Conservation (phyloP, 2,888 invertebrate species). For the Galerucella calmariensis region DNA sequence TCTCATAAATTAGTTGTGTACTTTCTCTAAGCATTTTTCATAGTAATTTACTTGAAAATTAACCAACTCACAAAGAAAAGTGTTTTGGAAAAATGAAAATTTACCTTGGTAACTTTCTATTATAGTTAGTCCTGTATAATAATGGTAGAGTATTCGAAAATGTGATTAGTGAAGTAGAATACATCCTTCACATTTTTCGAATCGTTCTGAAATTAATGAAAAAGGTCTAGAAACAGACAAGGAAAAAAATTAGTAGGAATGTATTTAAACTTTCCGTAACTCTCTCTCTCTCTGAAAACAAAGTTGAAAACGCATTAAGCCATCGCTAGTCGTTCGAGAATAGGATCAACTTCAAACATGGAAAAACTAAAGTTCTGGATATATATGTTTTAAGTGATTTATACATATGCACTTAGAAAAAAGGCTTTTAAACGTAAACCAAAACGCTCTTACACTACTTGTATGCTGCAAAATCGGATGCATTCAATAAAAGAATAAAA, state of each 20-base stretch:
- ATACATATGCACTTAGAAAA: slow-evolving; percentile 6
- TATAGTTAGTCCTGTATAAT: too few species aligned
- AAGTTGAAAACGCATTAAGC: slow-evolving; percentile 11
- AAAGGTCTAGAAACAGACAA: not conserved
- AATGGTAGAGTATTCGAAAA: not conserved
- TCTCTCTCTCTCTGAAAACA: slow-evolving; percentile 5
- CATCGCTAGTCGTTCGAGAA: not conserved
- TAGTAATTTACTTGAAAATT: too few species aligned
- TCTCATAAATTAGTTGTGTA: not conserved
- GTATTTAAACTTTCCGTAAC: not conserved
- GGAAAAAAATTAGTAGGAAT: not conserved
- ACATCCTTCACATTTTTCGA: not conserved
- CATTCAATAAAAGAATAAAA: too few species aligned
- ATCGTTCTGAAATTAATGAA: not conserved
- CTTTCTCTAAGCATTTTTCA: not conserved
- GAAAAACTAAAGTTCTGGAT: slow-evolving; percentile 6
- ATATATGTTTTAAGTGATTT: slow-evolving; percentile 5
- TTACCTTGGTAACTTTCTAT: too few species aligned
- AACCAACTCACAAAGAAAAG: too few species aligned
- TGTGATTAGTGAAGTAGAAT: not conserved
- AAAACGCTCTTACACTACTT: not conserved
- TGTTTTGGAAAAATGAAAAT: too few species aligned
- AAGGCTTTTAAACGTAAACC: slow-evolving; percentile 2
- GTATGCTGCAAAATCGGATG: too few species aligned
- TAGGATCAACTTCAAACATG: not conserved